phyloP scores from a whole-genome alignment of 2,113 vertebrate species.

The Leptobrachium ailaonicum region DNA sequence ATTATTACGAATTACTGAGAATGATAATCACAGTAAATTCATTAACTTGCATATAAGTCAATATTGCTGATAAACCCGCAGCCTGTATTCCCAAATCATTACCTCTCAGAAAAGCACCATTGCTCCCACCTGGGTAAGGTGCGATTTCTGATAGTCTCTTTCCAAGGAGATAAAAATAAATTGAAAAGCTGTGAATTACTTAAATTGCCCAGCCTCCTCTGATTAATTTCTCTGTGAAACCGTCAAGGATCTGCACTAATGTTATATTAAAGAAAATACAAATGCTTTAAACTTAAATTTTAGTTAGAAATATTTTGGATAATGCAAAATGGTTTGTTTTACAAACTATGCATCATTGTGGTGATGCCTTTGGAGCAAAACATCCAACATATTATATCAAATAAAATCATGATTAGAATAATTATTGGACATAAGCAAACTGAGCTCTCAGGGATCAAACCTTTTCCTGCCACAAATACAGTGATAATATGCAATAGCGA shows the following conservation, averaged over 20 bases:
- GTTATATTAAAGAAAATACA: too few species aligned
- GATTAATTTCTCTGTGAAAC: not conserved
- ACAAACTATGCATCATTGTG: too few species aligned
- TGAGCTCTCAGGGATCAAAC: too few species aligned
- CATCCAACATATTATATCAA: too few species aligned
- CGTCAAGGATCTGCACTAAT: not conserved
- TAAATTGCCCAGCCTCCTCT: not conserved
- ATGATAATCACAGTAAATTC: not conserved
- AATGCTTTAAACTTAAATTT: too few species aligned
- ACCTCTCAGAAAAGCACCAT: not conserved
- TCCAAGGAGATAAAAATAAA: conserved; percentile 15
- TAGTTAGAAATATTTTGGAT: too few species aligned
- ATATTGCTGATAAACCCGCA: not conserved
- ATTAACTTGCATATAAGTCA: not conserved
- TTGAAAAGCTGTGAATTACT: conserved; percentile 5
- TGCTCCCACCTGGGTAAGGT: conserved; percentile 5
- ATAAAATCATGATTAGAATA: too few species aligned
- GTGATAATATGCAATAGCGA: too few species aligned
- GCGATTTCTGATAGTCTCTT: conserved; percentile 10
- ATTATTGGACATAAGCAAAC: too few species aligned
- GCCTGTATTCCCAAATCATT: conserved; percentile 9
- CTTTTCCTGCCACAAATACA: too few species aligned
- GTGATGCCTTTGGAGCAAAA: too few species aligned
- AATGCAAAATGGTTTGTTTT: too few species aligned
- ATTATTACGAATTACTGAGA: not conserved